Evolutionary conservation across 2,888 invertebrate genomes (phyloP).

Genomic region (Phania funesta): DNA sequence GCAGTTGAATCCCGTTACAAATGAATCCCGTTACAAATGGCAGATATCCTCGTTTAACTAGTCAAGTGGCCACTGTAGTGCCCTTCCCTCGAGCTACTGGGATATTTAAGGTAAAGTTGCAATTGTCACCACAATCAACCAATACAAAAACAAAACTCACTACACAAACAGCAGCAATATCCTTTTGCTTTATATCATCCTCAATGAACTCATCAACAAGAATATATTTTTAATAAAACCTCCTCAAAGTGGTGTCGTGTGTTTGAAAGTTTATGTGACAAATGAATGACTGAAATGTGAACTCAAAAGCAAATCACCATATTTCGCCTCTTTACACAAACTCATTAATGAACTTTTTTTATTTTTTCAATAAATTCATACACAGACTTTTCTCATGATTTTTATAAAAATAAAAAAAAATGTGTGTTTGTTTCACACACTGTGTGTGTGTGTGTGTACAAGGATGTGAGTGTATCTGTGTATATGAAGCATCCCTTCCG

Average conservation of each 20-base stretch:
- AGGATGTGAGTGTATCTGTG: constrained; percentile 12
- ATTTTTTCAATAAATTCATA: constrained; percentile 37
- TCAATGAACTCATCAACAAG: constrained; percentile 21
- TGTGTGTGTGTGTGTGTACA: neutral
- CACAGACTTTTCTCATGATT: neutral
- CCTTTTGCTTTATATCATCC: constrained; percentile 8
- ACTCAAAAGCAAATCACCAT: constrained; percentile 52
- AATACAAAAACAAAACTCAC: constrained; percentile 28
- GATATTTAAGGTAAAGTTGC: constrained; percentile 1
- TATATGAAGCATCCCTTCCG: constrained; percentile 46
- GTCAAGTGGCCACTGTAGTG: too few relatives aligned
- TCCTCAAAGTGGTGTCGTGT: neutral
- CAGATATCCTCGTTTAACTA: too few relatives aligned
- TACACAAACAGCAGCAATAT: constrained; percentile 1
- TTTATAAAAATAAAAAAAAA: neutral
- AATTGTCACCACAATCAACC: constrained; percentile 47
- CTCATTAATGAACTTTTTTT: neutral
- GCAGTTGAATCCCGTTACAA: too few relatives aligned
- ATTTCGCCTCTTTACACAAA: constrained; percentile 1
- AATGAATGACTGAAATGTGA: constrained; percentile 31
- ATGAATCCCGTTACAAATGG: too few relatives aligned
- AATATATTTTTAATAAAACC: neutral
- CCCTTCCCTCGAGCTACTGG: neutral
- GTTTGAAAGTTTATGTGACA: constrained; percentile 8
- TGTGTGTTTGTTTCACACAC: neutral